Conservation (phyloP, 2,888 invertebrate genomes). For the Muschampia plurimacula region DNA sequence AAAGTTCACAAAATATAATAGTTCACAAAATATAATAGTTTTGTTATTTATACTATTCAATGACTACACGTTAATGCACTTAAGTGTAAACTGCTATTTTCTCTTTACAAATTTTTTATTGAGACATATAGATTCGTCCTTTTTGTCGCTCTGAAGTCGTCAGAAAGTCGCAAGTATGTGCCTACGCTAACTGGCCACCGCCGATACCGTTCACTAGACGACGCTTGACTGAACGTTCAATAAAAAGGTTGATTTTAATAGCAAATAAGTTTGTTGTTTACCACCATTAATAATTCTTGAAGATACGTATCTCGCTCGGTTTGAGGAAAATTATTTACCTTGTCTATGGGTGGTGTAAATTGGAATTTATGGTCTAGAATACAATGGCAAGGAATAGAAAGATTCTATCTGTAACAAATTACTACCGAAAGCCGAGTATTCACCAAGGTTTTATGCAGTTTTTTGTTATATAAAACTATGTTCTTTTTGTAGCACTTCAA, state of each 20-base stretch:
- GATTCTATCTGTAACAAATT: conserved; percentile 4
- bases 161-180: neutral
- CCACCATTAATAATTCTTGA: conserved; percentile 52
- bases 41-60: too few relatives aligned
- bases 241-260: conserved; percentile 55
- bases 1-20: too few relatives aligned
- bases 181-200: conserved; percentile 46
- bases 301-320: conserved; percentile 31
- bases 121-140: neutral
- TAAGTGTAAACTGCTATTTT: too few relatives aligned
- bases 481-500: too few relatives aligned
- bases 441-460: neutral
- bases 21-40: too few relatives aligned
- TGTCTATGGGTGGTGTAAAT: conserved; percentile 22
- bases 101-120: too few relatives aligned
- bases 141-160: neutral
- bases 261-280: conserved; percentile 54
- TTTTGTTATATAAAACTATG: neutral
- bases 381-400: conserved; percentile 13
- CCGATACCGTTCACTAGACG: conserved; percentile 57
- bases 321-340: conserved; percentile 30
- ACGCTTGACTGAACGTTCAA: conserved; percentile 55
- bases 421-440: neutral
- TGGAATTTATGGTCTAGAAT: conserved; percentile 29
- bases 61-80: too few relatives aligned